Base-by-base conservation (phyloP, 2,113 vertebrate genomes). In the Melospiza melodia region DNA sequence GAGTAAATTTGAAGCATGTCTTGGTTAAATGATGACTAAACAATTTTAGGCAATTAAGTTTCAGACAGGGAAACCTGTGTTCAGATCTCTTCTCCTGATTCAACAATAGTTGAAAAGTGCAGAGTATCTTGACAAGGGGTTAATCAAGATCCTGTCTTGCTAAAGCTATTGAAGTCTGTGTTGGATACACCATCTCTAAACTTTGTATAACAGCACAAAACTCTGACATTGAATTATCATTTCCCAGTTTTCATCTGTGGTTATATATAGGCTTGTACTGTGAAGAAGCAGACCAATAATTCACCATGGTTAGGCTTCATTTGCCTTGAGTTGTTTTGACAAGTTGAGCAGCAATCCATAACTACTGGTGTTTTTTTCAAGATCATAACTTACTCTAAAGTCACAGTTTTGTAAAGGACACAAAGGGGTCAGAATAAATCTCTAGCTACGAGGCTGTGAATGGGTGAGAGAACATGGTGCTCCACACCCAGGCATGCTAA, bases 261-360 rank as follows among this genome's bases (percentile, higher is more conserved):
- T 84, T 95, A 89, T 89, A 79, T 72, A 93, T 79, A 66, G 69
- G 51, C 68, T 87, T 87, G 62, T 67, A 61, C 31, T 52, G 15
- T 74, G 67, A 89, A 79, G 90, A 76, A 94, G 41, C 67, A 89
- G 81, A 46, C 48, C 63, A 63, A 89, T 96, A 95, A 96, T 94
- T 95, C 84, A 93, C 51, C 41, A 19, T 85, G 67, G 80, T 92
- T 87, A 89, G 33, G 84, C 83, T 93, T 92, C 94, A 96, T 96
- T 97, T 97, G 87, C 86, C 77, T 91, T 81, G 83, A 90, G 63
- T 79, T 96, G 90, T 96, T 96, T 92, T 94, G 88, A 95, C 84
- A 95, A 84, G 74, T 87, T 92, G 91, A 95, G 88, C 90, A 87
- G 71, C 86, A 92, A 93, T 94, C 63, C 59, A 91, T 94, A 96